phyloP scores from a whole-genome alignment of 2,797 vertebrate species.

The Helostoma temminkii region DNA sequence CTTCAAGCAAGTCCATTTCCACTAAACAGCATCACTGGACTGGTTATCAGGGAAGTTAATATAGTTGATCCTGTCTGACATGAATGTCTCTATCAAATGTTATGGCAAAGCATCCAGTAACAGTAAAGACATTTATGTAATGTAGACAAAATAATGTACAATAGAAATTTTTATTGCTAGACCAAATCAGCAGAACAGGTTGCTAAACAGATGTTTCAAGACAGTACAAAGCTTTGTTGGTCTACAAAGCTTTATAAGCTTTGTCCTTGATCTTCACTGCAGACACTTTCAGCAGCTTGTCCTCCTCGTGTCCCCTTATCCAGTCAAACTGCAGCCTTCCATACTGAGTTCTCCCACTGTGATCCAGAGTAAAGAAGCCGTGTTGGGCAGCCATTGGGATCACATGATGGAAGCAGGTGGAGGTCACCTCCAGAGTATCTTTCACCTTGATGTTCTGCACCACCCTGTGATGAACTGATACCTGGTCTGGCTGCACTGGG shows the following conservation, averaged over 20 bases:
- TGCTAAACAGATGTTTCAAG: background rate
- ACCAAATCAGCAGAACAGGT: background rate
- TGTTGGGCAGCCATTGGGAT: slow-evolving; percentile 26
- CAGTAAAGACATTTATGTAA: no score
- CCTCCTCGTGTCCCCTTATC: slow-evolving; percentile 21
- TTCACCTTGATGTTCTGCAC: slow-evolving; percentile 20
- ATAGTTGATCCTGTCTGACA: no score
- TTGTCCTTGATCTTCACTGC: background rate
- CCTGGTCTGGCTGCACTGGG: background rate
- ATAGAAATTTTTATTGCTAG: background rate
- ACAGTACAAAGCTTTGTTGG: background rate
- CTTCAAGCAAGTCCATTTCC: no score
- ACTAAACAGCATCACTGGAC: no score
- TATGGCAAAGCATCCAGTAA: no score
- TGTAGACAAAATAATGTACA: background rate
- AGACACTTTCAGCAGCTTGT: background rate
- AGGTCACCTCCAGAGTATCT: background rate
- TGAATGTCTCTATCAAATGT: no score
- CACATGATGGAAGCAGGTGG: background rate
- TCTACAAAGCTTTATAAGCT: background rate
- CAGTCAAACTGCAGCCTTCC: slow-evolving; percentile 45
- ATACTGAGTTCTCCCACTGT: slow-evolving; percentile 24
- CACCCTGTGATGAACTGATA: slow-evolving; percentile 20
- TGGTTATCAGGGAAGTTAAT: no score
- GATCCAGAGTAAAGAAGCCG: slow-evolving; percentile 9